These are phyloP conservation scores for Balanococcus diminutus DNA, from an alignment of 2,888 invertebrate species.

Conservation along the genomic window DNA sequence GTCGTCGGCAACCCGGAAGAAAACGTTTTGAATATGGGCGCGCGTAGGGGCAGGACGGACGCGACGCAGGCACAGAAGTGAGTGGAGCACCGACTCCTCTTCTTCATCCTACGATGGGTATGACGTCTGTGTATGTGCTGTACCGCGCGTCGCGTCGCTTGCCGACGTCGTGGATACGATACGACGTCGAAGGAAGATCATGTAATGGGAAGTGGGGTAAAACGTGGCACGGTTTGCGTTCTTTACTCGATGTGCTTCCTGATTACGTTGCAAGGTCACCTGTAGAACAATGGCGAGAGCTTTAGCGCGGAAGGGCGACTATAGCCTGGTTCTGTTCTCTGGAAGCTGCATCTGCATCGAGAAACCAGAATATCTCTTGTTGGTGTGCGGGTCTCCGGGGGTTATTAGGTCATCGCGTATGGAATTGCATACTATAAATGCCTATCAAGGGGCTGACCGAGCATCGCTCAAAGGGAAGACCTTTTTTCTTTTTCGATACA, in stretches of 20 bases:
- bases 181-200: not conserved
- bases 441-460: not conserved
- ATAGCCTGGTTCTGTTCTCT: not conserved
- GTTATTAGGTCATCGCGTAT: not conserved
- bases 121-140: not conserved
- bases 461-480: no score
- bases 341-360: constrained; percentile 3
- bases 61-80: not conserved
- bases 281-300: constrained; percentile 43
- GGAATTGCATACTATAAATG: not conserved
- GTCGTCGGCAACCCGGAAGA: constrained; percentile 18
- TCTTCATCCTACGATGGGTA: not conserved
- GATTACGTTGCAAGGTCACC: constrained; percentile 49
- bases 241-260: constrained; percentile 30
- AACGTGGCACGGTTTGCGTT: constrained; percentile 7
- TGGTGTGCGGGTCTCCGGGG: not conserved
- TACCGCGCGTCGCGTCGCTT: not conserved
- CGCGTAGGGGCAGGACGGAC: constrained; percentile 6
- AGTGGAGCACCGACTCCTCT: not conserved
- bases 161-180: not conserved
- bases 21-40: not conserved
- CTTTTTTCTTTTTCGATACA: no score
- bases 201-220: not conserved
- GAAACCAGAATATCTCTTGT: no score
- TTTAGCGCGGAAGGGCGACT: constrained; percentile 9